phyloP scores from a whole-genome alignment of 2,113 vertebrate species.

The Cricetomys ansorgei region DNA sequence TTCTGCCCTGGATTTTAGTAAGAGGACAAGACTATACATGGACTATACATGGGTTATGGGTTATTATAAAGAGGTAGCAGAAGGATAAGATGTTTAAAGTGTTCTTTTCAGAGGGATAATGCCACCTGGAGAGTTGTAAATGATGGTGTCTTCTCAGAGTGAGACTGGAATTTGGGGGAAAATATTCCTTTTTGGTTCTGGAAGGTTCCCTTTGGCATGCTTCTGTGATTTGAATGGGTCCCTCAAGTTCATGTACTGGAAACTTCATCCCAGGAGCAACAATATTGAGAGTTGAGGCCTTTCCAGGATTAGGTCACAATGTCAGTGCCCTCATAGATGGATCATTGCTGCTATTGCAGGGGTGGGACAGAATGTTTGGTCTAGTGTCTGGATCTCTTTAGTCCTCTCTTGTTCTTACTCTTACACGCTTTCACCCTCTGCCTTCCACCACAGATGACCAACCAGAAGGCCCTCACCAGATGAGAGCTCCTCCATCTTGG shows the following conservation, averaged over 20 bases:
- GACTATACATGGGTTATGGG: neutral
- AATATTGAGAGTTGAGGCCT: neutral
- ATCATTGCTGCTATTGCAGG: neutral
- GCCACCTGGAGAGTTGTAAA: neutral
- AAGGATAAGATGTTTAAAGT: neutral
- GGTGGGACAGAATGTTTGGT: neutral
- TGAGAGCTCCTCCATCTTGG: neutral
- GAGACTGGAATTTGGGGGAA: neutral
- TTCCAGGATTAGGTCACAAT: neutral
- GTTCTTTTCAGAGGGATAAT: neutral
- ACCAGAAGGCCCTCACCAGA: neutral
- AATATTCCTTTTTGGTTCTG: neutral
- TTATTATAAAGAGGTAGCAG: neutral
- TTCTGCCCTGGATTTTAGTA: neutral
- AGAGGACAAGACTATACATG: neutral
- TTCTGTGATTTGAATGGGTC: neutral
- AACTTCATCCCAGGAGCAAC: neutral
- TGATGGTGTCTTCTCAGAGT: neutral
- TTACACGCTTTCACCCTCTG: neutral
- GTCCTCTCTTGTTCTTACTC: neutral
- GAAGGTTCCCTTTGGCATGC: neutral
- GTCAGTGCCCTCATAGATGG: neutral
- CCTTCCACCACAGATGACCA: neutral
- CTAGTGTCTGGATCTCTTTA: too few relatives aligned
- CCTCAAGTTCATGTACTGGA: neutral